phyloP scores from a whole-genome alignment of 2,797 vertebrate genomes.

The Sebastes trivittatus region DNA sequence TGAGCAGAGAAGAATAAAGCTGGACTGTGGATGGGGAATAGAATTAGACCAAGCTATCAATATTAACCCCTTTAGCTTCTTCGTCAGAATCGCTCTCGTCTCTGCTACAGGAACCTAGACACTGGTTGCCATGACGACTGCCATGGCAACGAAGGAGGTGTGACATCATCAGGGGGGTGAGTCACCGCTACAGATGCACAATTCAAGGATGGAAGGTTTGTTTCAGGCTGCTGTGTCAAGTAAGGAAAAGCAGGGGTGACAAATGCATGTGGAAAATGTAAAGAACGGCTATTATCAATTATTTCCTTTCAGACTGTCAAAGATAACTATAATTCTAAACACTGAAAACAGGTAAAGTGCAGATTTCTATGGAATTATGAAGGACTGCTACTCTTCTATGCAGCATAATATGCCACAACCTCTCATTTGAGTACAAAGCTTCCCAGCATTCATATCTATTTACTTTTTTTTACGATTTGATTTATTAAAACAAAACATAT shows the following conservation, averaged over 20 bases:
- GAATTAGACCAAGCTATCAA: slow-evolving; percentile 47
- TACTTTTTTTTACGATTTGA: not conserved
- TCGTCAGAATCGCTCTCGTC: slow-evolving; percentile 28
- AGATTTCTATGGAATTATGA: not conserved
- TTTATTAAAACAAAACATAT: no score
- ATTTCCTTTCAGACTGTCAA: not conserved
- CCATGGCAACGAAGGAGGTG: slow-evolving; percentile 73
- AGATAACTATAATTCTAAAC: not conserved
- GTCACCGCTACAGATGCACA: slow-evolving; percentile 63
- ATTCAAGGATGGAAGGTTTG: slow-evolving; percentile 54
- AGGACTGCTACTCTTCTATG: not conserved
- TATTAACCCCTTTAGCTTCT: slow-evolving; percentile 57
- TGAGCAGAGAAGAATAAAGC: not conserved
- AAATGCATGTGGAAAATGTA: not conserved
- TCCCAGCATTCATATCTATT: not conserved
- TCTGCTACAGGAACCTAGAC: slow-evolving; percentile 50
- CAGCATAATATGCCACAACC: not conserved
- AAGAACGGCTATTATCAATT: not conserved
- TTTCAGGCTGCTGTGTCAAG: slow-evolving; percentile 31
- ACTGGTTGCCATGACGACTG: slow-evolving; percentile 71
- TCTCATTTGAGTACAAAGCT: not conserved
- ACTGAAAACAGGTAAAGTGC: not conserved
- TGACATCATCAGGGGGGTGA: slow-evolving; percentile 78
- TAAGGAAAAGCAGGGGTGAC: not conserved
- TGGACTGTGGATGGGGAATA: not conserved